Evolutionary conservation across 1,140 invertebrate species (phyloP).

Genomic region (Oppia nitens): DNA sequence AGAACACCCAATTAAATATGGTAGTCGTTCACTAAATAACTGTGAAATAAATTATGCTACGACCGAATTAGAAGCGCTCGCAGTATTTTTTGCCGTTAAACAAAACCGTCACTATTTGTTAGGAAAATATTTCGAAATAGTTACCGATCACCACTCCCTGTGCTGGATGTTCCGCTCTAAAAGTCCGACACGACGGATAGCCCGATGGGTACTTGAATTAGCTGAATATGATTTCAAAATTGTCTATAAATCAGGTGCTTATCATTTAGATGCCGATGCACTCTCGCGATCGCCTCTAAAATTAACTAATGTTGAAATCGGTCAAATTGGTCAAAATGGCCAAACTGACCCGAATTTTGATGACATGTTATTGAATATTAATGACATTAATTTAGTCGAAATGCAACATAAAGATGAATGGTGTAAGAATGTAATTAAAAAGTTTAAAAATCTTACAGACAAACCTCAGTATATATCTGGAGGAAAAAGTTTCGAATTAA

Average conservation of each 20-base stretch:
- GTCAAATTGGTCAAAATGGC: too few species aligned
- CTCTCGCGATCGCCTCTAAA: slow-evolving; percentile 5
- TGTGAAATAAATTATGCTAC: slow-evolving; percentile 16
- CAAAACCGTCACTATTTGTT: slow-evolving; percentile 22
- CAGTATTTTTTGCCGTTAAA: slow-evolving; percentile 20
- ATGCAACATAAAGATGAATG: not conserved
- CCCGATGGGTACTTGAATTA: slow-evolving; percentile 6
- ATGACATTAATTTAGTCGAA: not conserved
- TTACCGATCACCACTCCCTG: slow-evolving; percentile 22
- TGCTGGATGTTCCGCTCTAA: slow-evolving; percentile 9
- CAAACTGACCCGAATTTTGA: not conserved
- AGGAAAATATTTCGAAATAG: slow-evolving; percentile 18
- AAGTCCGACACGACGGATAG: not conserved
- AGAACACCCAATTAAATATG: slow-evolving; percentile 13
- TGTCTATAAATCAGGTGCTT: slow-evolving; percentile 9
- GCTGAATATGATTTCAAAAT: slow-evolving; percentile 8
- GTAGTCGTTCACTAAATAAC: slow-evolving; percentile 13
- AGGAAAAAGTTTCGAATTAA: not conserved
- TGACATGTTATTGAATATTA: not conserved
- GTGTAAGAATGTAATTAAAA: not conserved
- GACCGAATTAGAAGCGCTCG: slow-evolving; percentile 20
- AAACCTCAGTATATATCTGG: not conserved
- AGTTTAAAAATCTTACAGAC: not conserved
- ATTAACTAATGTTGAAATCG: not conserved
- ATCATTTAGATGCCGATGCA: slow-evolving; percentile 9